Evolutionary conservation across 2,888 invertebrate genomes (phyloP).

Genomic region (Stenichneumon culpator): DNA sequence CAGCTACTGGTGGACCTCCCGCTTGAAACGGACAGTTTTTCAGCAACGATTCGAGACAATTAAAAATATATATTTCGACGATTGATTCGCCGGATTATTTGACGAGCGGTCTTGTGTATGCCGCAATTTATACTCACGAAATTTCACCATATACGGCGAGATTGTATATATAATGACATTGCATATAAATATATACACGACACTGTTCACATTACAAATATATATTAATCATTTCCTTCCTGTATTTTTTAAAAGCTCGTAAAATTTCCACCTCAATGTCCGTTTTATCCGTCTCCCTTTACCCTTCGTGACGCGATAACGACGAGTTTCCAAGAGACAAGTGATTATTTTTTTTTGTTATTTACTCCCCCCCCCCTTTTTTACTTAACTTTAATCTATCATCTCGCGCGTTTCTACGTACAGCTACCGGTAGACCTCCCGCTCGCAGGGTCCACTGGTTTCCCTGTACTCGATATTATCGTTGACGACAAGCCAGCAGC

Average conservation of each 20-base stretch:
- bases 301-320: conserved; percentile 41
- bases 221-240: conserved; percentile 77
- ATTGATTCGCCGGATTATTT: too few relatives aligned
- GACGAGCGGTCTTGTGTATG: too few relatives aligned
- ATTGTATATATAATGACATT: conserved; percentile 55
- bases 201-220: conserved; percentile 64
- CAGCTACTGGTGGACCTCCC: conserved; percentile 24
- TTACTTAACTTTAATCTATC: conserved; percentile 15
- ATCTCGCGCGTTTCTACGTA: conserved; percentile 9
- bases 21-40: background rate
- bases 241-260: conserved; percentile 75
- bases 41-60: too few relatives aligned
- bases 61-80: too few relatives aligned
- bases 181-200: conserved; percentile 61
- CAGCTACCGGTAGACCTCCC: conserved; percentile 32
- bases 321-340: conserved; percentile 61
- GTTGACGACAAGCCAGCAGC: conserved; percentile 23
- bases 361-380: background rate
- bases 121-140: too few relatives aligned
- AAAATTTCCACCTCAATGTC: conserved; percentile 28
- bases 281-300: conserved; percentile 2
- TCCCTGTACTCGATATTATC: conserved; percentile 55
- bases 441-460: conserved; percentile 14
- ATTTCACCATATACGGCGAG: conserved; percentile 35
- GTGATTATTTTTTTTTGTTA: conserved; percentile 2